Conservation (phyloP, 2,888 invertebrate species). For the Lochmaea crataegi region DNA sequence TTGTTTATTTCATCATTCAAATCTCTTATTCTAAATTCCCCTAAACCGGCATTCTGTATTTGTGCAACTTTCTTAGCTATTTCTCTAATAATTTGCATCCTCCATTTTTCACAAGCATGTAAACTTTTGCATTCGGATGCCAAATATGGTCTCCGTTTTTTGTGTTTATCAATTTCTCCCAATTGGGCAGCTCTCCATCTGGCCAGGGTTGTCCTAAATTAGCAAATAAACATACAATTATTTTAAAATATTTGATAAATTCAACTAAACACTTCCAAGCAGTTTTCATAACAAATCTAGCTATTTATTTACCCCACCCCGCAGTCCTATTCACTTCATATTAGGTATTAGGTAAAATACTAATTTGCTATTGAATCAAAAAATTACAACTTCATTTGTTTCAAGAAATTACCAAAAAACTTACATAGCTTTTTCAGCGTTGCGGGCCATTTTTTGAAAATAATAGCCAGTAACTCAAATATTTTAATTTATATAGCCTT, state of each 20-base stretch:
- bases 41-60: constrained; percentile 99
- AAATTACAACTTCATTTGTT: not conserved
- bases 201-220: constrained; percentile 92
- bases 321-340: too few relatives aligned
- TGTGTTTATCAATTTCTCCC: constrained; percentile 85
- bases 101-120: constrained; percentile 94
- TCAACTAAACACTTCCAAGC: too few relatives aligned
- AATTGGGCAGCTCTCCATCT: constrained; percentile 98
- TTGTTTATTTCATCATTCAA: constrained; percentile 99
- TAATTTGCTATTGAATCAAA: too few relatives aligned
- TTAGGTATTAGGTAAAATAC: too few relatives aligned
- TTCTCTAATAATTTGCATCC: constrained; percentile 96
- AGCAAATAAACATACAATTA: constrained; percentile 6
- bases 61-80: constrained; percentile 98
- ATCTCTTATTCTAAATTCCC: constrained; percentile 97
- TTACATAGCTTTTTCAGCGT: constrained; percentile 44
- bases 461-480: not conserved
- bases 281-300: too few relatives aligned
- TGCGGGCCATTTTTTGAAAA: constrained; percentile 39
- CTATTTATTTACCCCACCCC: too few relatives aligned
- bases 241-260: too few relatives aligned
- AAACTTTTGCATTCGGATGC: constrained; percentile 96
- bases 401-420: constrained; percentile 14
- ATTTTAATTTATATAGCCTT: too few relatives aligned
- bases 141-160: constrained; percentile 90